A percentile compares a stretch with the other conserved stretches of the same genome.
Conservation (phyloP, 30 jellyfish, hydroid and myxozoan genomes). For the Catostylus mosaicus region DNA sequence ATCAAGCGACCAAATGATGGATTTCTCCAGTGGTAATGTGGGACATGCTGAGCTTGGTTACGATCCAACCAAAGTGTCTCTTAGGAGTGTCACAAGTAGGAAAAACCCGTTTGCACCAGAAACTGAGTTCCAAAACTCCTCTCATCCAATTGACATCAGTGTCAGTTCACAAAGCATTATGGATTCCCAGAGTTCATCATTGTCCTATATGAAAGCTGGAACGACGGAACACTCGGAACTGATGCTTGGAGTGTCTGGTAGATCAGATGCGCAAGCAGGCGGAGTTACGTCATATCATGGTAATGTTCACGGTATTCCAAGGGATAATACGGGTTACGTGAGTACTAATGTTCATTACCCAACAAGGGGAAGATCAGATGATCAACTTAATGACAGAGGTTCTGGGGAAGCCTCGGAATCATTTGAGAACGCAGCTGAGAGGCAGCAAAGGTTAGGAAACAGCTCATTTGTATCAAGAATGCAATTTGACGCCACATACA, state of each 20-base stretch:
- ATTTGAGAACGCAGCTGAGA: neutral
- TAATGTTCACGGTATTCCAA: neutral
- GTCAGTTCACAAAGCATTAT: neutral
- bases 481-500: conserved; percentile 33
- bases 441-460: neutral
- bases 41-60: neutral
- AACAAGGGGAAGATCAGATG: neutral
- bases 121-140: neutral
- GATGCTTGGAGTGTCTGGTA: conserved; percentile 15
- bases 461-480: neutral
- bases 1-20: neutral
- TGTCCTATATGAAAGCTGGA: conserved; percentile 12
- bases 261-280: conserved; percentile 9
- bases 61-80: neutral
- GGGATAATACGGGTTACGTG: neutral
- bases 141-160: neutral
- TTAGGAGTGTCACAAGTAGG: neutral
- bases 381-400: neutral
- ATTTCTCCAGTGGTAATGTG: neutral
- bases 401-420: neutral
- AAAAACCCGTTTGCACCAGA: neutral
- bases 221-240: conserved; percentile 16
- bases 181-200: conserved; percentile 17
- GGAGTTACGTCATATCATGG: conserved; percentile 19
- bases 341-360: conserved; percentile 18